phyloP scores from a whole-genome alignment of 2,888 invertebrate genomes.

The Thumatha senex region DNA sequence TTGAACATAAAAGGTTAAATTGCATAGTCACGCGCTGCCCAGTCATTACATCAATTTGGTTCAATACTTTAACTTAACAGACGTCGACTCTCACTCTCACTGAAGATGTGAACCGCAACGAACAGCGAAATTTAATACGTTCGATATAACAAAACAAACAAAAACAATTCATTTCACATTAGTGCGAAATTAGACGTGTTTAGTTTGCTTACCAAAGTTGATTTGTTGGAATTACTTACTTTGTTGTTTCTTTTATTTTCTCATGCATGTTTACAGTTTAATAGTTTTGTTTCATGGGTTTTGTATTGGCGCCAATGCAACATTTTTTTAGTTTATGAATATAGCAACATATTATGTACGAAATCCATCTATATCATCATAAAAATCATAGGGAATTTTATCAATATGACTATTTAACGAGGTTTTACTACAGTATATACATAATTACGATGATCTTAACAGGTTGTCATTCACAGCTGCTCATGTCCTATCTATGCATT shows the following conservation, averaged over 20 bases:
- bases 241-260: not conserved
- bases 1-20: slow-evolving; percentile 8
- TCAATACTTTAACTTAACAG: slow-evolving; percentile 25
- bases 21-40: slow-evolving; percentile 27
- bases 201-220: slow-evolving; percentile 2
- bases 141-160: slow-evolving; percentile 28
- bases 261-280: not conserved
- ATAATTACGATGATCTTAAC: not conserved
- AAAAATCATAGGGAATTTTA: too few species aligned
- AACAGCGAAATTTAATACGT: slow-evolving; percentile 40
- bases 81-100: slow-evolving; percentile 33
- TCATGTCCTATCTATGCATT: slow-evolving; percentile 18
- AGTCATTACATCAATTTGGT: slow-evolving; percentile 32
- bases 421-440: too few species aligned
- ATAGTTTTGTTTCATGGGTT: not conserved
- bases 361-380: too few species aligned
- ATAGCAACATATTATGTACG: too few species aligned
- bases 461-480: slow-evolving; percentile 2
- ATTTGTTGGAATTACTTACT: not conserved
- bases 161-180: slow-evolving; percentile 31
- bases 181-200: slow-evolving; percentile 20
- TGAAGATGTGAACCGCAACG: slow-evolving; percentile 22
- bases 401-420: too few species aligned
- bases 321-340: too few species aligned
- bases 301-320: too few species aligned